phyloP scores from a whole-genome alignment of 2,888 invertebrate species.

The Drosophila antonietae region DNA sequence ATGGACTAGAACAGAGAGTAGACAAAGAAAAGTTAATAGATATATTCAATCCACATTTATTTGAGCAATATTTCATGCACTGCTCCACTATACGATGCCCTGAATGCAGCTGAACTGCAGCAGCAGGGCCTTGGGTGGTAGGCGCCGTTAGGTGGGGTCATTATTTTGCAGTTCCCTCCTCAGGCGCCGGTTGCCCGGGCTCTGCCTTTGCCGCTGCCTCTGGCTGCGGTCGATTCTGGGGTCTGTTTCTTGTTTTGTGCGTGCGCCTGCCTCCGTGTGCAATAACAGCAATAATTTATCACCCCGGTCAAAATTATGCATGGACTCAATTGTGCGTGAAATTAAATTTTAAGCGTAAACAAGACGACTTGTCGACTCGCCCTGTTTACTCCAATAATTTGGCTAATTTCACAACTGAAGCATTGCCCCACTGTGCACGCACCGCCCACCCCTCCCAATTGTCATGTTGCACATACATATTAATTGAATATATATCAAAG shows the following conservation, averaged over 20 bases:
- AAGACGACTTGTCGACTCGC: slow-evolving; percentile 68
- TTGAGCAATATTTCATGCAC: background rate
- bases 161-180: slow-evolving; percentile 60
- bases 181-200: slow-evolving; percentile 7
- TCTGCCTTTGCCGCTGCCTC: background rate
- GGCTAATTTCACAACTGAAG: slow-evolving; percentile 71
- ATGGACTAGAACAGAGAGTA: too few species aligned
- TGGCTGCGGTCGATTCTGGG: slow-evolving; percentile 52
- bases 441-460: background rate
- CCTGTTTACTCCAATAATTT: slow-evolving; percentile 79
- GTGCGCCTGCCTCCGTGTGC: slow-evolving; percentile 58
- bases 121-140: slow-evolving; percentile 4
- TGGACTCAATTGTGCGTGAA: slow-evolving; percentile 81
- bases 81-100: slow-evolving; percentile 2
- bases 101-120: slow-evolving; percentile 16
- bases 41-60: background rate
- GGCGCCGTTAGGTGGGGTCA: slow-evolving; percentile 54
- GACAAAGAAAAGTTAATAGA: too few species aligned
- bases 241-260: slow-evolving; percentile 31
- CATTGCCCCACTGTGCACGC: slow-evolving; percentile 11
- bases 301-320: slow-evolving; percentile 79
- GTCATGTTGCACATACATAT: slow-evolving; percentile 36
- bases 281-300: slow-evolving; percentile 81
- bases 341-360: slow-evolving; percentile 82
- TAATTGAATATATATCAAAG: slow-evolving; percentile 68